These are phyloP conservation scores for Dicyrtomina minuta DNA, from an alignment of 2,888 invertebrate genomes.

Conservation along the genomic window DNA sequence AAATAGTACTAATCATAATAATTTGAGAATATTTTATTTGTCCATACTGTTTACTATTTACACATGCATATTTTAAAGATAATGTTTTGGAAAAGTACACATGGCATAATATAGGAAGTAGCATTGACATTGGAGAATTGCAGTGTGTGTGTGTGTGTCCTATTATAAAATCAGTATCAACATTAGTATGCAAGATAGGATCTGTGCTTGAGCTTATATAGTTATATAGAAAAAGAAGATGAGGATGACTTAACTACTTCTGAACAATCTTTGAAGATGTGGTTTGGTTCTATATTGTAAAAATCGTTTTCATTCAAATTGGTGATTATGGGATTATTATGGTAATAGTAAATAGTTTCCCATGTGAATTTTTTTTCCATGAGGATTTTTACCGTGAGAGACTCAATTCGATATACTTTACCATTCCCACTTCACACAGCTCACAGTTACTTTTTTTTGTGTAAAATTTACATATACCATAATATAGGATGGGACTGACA, in stretches of 20 bases:
- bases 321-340: constrained; percentile 18
- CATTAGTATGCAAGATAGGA: too few species aligned
- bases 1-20: neutral
- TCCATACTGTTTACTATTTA: neutral
- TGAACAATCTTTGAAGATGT: too few species aligned
- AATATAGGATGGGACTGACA: too few species aligned
- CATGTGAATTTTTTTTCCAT: constrained; percentile 13
- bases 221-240: too few species aligned
- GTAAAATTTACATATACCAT: too few species aligned
- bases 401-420: neutral
- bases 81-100: too few species aligned
- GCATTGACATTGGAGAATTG: constrained; percentile 7
- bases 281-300: too few species aligned
- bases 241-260: too few species aligned
- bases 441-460: too few species aligned
- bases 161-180: too few species aligned
- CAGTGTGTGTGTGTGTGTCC: neutral
- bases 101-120: neutral
- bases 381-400: neutral
- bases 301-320: too few species aligned
- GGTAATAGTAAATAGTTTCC: constrained; percentile 23
- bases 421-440: neutral
- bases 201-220: too few species aligned
- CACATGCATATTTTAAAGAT: neutral
- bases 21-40: constrained; percentile 9